Evolutionary conservation across 2,888 invertebrate species (phyloP).

Genomic region (Eilema caniola): DNA sequence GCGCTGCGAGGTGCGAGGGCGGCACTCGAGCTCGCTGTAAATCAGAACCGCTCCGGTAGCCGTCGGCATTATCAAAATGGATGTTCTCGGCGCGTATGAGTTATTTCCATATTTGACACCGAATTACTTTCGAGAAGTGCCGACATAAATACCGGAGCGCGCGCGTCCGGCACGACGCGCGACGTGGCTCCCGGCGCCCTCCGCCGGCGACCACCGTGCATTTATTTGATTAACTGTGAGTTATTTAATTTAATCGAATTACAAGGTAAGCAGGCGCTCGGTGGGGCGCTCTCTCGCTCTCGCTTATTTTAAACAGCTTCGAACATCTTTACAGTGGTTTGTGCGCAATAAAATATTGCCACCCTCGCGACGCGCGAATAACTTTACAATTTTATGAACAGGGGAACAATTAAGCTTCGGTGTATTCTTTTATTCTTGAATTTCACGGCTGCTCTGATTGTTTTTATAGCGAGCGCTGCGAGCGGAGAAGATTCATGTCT

Average conservation of each 20-base stretch:
- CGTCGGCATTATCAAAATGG: constrained; percentile 86
- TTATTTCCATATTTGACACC: constrained; percentile 87
- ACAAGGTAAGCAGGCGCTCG: constrained; percentile 75
- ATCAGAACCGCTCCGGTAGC: constrained; percentile 81
- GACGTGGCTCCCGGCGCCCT: constrained; percentile 50
- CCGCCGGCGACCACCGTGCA: constrained; percentile 76
- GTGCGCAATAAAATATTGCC: constrained; percentile 84
- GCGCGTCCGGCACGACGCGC: constrained; percentile 56
- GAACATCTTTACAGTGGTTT: constrained; percentile 87
- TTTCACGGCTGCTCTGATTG: constrained; percentile 80
- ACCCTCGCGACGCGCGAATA: constrained; percentile 81
- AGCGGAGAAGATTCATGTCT: constrained; percentile 76
- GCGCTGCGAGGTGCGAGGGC: constrained; percentile 39
- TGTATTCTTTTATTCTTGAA: constrained; percentile 82
- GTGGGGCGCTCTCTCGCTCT: constrained; percentile 63
- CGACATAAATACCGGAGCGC: constrained; percentile 81
- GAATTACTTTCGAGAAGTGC: constrained; percentile 87
- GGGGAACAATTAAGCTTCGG: constrained; percentile 85
- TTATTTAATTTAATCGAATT: constrained; percentile 88
- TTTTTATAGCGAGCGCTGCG: constrained; percentile 73
- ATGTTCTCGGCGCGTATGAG: constrained; percentile 84
- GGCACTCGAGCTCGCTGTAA: constrained; percentile 67
- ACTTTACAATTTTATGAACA: constrained; percentile 87
- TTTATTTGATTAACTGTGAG: constrained; percentile 88
- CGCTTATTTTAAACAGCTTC: constrained; percentile 84